A percentile compares a stretch with the other conserved stretches of the same genome.
Evolutionary conservation across 2,888 invertebrate genomes (phyloP).

Genomic region (Perithous albicinctus): DNA sequence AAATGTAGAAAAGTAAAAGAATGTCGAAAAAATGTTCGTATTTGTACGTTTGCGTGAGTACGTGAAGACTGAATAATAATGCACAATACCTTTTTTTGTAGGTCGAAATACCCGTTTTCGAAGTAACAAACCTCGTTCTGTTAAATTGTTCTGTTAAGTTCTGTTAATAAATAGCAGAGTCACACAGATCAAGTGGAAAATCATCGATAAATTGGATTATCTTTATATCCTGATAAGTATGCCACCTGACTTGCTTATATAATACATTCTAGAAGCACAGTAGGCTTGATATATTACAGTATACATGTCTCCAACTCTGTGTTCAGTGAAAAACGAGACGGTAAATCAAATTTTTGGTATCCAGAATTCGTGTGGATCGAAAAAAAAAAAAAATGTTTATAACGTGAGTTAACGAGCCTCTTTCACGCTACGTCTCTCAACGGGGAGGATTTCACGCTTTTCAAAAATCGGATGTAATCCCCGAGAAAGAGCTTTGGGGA

Average conservation of each 20-base stretch:
- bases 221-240: not conserved
- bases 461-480: slow-evolving; percentile 72
- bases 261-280: not conserved
- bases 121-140: too few relatives aligned
- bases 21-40: too few relatives aligned
- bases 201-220: slow-evolving; percentile 20
- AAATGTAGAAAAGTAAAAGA: too few relatives aligned
- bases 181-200: slow-evolving; percentile 8
- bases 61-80: too few relatives aligned
- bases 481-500: slow-evolving; percentile 43
- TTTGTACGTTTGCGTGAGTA: too few relatives aligned
- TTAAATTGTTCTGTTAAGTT: too few relatives aligned
- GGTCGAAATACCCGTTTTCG: too few relatives aligned
- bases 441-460: slow-evolving; percentile 71
- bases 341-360: slow-evolving; percentile 63
- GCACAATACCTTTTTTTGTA: too few relatives aligned
- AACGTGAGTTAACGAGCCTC: slow-evolving; percentile 70
- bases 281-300: slow-evolving; percentile 11
- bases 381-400: slow-evolving; percentile 59
- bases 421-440: slow-evolving; percentile 64
- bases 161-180: too few relatives aligned
- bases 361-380: slow-evolving; percentile 5
- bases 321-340: slow-evolving; percentile 28
- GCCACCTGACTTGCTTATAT: not conserved
- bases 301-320: not conserved